Percentiles rank a stretch among this genome's conserved stretches.
Evolutionary conservation across 2,113 vertebrate genomes (phyloP).

Genomic region (Rhabdornis inornatus): DNA sequence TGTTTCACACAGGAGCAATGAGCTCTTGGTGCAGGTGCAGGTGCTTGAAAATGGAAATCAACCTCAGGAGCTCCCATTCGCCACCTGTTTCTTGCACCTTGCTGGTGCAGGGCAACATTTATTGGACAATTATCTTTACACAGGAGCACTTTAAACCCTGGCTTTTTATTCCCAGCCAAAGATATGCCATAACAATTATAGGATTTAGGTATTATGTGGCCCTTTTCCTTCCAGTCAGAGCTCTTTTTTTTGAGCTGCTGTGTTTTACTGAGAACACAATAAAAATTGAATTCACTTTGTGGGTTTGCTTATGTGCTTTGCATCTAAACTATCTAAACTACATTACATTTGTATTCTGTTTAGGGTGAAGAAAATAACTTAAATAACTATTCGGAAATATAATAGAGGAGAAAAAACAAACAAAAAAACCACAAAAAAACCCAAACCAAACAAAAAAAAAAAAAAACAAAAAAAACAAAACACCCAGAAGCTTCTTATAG

Average conservation of each 20-base stretch:
- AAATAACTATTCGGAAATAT: neutral
- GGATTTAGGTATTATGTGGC: neutral
- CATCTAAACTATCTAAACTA: neutral
- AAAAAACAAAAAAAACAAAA: no score
- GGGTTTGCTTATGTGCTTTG: neutral
- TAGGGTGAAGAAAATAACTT: neutral
- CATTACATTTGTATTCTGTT: neutral
- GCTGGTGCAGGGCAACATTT: neutral
- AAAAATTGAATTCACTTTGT: neutral
- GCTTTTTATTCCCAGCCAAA: neutral
- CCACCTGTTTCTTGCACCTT: neutral
- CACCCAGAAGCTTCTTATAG: neutral
- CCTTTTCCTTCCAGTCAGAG: neutral
- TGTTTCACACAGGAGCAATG: accelerated
- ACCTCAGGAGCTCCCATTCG: neutral
- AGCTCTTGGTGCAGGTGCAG: neutral
- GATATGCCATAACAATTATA: accelerated
- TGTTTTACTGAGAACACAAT: neutral
- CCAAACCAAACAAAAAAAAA: no score
- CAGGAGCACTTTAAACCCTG: neutral
- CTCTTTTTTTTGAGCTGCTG: neutral
- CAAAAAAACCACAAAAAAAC: no score
- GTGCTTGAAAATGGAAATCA: neutral
- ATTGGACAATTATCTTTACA: neutral
- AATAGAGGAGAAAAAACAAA: neutral